These are phyloP conservation scores for Megalops cyprinoides DNA, from an alignment of 2,797 vertebrate genomes.

Conservation along the genomic window DNA sequence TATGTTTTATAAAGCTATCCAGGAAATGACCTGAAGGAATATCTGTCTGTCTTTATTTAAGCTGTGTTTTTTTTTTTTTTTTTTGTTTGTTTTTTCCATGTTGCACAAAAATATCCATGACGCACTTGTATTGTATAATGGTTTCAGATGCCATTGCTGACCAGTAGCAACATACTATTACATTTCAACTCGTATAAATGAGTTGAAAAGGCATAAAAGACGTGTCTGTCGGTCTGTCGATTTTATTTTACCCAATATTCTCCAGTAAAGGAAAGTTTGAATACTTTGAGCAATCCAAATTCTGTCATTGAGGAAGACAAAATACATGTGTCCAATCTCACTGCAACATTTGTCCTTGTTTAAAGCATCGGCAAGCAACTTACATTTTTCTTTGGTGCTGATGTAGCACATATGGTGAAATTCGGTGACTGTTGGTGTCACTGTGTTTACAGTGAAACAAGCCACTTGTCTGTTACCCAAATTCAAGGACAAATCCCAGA, in stretches of 20 bases:
- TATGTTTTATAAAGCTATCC: slow-evolving; percentile 25
- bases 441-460: not conserved
- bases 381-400: not conserved
- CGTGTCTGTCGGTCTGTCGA: not conserved
- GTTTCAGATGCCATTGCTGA: slow-evolving; percentile 42
- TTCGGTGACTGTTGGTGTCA: not conserved
- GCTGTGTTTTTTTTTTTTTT: slow-evolving; percentile 32
- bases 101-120: slow-evolving; percentile 72
- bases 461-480: not conserved
- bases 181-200: not conserved
- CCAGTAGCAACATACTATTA: slow-evolving; percentile 49
- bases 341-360: not conserved
- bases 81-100: slow-evolving; percentile 43
- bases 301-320: not conserved
- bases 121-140: slow-evolving; percentile 65
- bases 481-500: not conserved
- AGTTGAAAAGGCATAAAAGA: slow-evolving; percentile 9
- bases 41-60: slow-evolving; percentile 20
- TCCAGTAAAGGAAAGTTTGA: slow-evolving; percentile 16
- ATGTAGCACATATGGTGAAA: not conserved
- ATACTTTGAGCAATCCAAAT: slow-evolving; percentile 16
- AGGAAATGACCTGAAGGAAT: slow-evolving; percentile 15
- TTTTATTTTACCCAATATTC: not conserved
- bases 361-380: not conserved
- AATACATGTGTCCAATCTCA: not conserved